Percentiles rank a stretch among this genome's conserved stretches.
Conservation (phyloP, 2,113 vertebrate species). For the Catagonus wagneri region DNA sequence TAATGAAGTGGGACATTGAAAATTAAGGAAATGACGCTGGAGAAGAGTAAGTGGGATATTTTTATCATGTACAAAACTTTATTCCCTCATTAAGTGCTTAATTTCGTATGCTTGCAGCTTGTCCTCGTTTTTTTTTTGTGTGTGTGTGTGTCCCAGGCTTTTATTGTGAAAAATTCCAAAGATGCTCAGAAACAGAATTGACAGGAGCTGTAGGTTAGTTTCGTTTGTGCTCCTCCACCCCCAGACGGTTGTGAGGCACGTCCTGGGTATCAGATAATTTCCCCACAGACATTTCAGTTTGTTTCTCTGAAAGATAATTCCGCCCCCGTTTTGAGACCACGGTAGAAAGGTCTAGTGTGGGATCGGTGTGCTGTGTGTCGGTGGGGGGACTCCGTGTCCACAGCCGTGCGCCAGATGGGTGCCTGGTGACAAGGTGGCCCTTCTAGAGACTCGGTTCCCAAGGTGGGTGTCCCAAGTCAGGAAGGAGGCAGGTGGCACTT, state of each 20-base stretch:
- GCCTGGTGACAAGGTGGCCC: background rate
- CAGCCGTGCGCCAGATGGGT: background rate
- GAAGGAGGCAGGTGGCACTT: too few relatives aligned
- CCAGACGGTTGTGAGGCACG: background rate
- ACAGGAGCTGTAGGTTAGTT: background rate
- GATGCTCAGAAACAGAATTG: background rate
- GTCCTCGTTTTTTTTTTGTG: background rate
- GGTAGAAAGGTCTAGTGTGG: background rate
- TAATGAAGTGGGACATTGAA: background rate
- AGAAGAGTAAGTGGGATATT: background rate
- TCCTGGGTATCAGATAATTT: background rate
- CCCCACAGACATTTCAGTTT: background rate
- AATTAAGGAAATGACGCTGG: background rate
- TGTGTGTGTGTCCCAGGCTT: background rate
- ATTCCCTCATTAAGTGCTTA: background rate
- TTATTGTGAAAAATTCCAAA: conserved; percentile 1
- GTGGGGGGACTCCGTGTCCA: background rate
- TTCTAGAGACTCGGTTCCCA: background rate
- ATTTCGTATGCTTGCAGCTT: background rate
- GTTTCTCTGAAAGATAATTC: background rate
- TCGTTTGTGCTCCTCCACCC: background rate
- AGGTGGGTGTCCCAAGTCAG: too few relatives aligned
- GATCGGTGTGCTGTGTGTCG: background rate
- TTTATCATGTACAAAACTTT: background rate
- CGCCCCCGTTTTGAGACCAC: background rate